phyloP scores from a whole-genome alignment of 2,113 vertebrate genomes.

The Oophaga pumilio region DNA sequence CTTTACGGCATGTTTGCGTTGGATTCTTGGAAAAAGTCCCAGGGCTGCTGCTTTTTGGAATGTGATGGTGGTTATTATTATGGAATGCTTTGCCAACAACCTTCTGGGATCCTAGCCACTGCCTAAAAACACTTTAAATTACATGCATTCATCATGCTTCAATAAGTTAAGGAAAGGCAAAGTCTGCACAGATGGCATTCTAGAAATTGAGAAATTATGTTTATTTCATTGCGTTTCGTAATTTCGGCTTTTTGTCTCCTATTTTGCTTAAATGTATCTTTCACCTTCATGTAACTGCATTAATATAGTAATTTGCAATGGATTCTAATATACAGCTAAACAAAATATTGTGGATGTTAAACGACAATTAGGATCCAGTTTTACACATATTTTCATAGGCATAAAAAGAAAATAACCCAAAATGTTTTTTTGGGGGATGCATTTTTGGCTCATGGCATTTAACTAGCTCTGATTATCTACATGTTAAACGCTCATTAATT shows the following conservation, averaged over 20 bases:
- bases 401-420: neutral
- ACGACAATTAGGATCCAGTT: neutral
- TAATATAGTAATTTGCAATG: neutral
- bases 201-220: conserved; percentile 25
- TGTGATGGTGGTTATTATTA: conserved; percentile 56
- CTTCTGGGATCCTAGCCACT: conserved; percentile 56
- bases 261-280: neutral
- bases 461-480: too few species aligned
- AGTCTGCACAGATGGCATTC: conserved; percentile 49
- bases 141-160: conserved; percentile 48
- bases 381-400: neutral
- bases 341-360: neutral
- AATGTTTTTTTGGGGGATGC: too few species aligned
- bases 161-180: conserved; percentile 32
- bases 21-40: conserved; percentile 59
- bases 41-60: conserved; percentile 55
- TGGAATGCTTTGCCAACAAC: conserved; percentile 51
- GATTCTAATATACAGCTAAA: neutral
- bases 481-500: too few species aligned
- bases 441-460: too few species aligned
- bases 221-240: neutral
- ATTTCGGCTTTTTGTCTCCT: neutral
- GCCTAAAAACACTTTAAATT: conserved; percentile 57
- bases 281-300: neutral
- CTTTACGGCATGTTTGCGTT: conserved; percentile 62